phyloP scores from a whole-genome alignment of 2,797 vertebrate genomes.

The Cercopithecus diana region DNA sequence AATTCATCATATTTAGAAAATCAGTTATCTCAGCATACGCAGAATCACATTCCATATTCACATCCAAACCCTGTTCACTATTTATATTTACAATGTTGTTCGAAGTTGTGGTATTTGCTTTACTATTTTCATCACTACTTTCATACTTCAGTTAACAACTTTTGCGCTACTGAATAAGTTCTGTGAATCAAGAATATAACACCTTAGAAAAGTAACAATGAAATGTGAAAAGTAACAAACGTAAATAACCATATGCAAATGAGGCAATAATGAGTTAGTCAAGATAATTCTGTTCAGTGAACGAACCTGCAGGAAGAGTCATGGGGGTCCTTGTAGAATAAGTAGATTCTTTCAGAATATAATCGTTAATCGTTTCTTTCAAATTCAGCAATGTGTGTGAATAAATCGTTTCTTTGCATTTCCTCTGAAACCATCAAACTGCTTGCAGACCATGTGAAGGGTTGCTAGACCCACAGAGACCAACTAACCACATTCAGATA shows the following conservation, averaged over 20 bases:
- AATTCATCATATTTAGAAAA: background rate
- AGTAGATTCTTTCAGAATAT: background rate
- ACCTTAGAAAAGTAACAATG: conserved; percentile 28
- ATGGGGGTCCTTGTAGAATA: background rate
- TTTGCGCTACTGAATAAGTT: background rate
- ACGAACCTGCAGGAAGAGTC: background rate
- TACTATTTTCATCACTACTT: conserved; percentile 15
- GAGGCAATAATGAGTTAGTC: background rate
- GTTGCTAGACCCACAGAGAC: background rate
- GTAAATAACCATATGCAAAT: conserved; percentile 37
- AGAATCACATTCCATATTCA: background rate
- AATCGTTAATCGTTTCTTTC: background rate
- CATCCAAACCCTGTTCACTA: background rate
- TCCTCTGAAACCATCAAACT: background rate
- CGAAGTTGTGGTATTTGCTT: background rate
- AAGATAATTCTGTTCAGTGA: background rate
- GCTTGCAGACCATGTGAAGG: background rate
- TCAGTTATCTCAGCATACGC: background rate
- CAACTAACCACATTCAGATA: background rate
- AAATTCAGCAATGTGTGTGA: conserved; percentile 7
- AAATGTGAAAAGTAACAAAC: background rate
- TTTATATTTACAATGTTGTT: background rate
- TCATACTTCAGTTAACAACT: conserved; percentile 28
- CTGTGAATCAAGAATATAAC: conserved; percentile 45
- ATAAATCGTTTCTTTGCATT: conserved; percentile 30